Percentiles rank a stretch among this genome's conserved stretches.
Evolutionary conservation across 1,140 invertebrate species (phyloP).

Genomic region (Atta texana): DNA sequence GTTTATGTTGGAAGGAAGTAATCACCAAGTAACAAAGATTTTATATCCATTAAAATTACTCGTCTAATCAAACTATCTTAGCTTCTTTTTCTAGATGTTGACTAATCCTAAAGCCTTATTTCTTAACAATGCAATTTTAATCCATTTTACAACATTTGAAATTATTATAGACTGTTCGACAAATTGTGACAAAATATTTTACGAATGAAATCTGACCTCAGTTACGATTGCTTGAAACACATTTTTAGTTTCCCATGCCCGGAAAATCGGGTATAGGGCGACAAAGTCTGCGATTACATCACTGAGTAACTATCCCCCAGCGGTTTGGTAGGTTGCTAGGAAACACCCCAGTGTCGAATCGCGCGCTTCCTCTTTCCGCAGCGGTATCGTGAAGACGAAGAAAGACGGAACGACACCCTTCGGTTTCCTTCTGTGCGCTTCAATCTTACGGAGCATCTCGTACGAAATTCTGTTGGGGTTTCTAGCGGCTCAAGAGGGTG

Average conservation of each 20-base stretch:
- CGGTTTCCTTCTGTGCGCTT: conserved; percentile 46
- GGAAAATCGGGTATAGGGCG: conserved; percentile 51
- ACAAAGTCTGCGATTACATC: conserved; percentile 71
- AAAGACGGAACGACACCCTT: conserved; percentile 52
- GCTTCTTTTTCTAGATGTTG: not conserved
- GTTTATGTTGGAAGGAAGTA: conserved; percentile 4
- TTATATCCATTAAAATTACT: conserved; percentile 23
- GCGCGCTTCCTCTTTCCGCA: conserved; percentile 62
- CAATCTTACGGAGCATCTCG: conserved; percentile 69
- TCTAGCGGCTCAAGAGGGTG: conserved; percentile 44
- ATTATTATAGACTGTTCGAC: not conserved
- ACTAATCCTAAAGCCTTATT: no score
- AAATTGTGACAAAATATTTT: not conserved
- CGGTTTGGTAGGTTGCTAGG: conserved; percentile 81
- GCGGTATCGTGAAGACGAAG: conserved; percentile 49
- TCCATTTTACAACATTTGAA: not conserved
- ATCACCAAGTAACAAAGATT: not conserved
- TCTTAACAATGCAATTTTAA: not conserved
- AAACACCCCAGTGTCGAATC: conserved; percentile 79
- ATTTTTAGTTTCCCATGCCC: not conserved
- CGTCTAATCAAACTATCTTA: conserved; percentile 4
- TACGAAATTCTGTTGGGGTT: conserved; percentile 66
- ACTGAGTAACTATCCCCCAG: conserved; percentile 77
- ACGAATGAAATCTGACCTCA: not conserved
- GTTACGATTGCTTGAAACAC: not conserved